Conservation (phyloP, 2,797 vertebrate genomes). For the Anguilla marmorata region DNA sequence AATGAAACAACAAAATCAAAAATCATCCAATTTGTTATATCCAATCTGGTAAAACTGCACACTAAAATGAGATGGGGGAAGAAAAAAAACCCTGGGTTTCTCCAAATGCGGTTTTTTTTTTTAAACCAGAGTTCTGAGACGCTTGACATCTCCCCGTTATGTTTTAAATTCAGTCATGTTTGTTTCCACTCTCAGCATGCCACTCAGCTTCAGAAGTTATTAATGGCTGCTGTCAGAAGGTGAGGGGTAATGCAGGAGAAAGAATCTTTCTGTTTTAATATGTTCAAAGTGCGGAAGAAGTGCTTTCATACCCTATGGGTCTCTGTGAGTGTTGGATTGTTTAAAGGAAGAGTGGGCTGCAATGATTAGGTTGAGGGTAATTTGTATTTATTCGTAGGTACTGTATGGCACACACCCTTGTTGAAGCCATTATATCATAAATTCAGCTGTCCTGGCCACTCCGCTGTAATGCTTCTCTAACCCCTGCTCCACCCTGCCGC, state of each 20-base stretch:
- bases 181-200: constrained; percentile 6
- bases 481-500: constrained; percentile 7
- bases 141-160: constrained; percentile 9
- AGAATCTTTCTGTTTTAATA: constrained; percentile 16
- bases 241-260: background rate
- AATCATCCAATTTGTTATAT: background rate
- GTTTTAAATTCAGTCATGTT: constrained; percentile 5
- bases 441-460: background rate
- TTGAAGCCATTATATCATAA: too few relatives aligned
- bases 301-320: constrained; percentile 29
- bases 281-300: background rate
- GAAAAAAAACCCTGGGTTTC: background rate
- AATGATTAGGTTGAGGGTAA: background rate
- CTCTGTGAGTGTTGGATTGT: constrained; percentile 33
- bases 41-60: background rate
- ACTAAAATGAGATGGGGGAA: background rate
- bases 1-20: background rate
- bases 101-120: background rate
- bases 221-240: constrained; percentile 20
- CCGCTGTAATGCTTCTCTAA: background rate
- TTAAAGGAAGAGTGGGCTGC: background rate
- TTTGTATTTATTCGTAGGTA: background rate
- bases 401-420: background rate
- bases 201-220: constrained; percentile 18
- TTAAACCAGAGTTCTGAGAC: constrained; percentile 13